A percentile compares a stretch with the other conserved stretches of the same genome.
These are phyloP conservation scores for Hemicordylus capensis DNA, from an alignment of 2,113 vertebrate species.

Conservation along the genomic window DNA sequence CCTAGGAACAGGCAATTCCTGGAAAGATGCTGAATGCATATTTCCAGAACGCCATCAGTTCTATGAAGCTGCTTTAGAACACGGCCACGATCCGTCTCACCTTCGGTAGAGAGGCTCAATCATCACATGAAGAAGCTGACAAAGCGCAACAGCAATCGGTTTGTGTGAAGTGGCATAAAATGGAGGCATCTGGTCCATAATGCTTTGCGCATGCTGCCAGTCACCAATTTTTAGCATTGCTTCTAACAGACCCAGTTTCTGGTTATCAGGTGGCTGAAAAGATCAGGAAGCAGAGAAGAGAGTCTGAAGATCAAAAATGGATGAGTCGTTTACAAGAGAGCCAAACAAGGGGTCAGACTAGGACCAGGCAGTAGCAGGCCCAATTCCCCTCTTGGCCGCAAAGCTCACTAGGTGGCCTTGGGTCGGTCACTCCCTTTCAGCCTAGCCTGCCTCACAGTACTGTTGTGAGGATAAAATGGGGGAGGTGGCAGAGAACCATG, in stretches of 20 bases:
- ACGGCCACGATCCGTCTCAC: slow-evolving; percentile 62
- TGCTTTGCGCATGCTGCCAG: slow-evolving; percentile 95
- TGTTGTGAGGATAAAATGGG: too few species aligned
- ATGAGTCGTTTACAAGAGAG: too few species aligned
- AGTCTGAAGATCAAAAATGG: too few species aligned
- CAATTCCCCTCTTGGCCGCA: too few species aligned
- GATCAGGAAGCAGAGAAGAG: slow-evolving; percentile 7
- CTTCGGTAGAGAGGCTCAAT: slow-evolving; percentile 95
- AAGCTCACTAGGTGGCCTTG: too few species aligned
- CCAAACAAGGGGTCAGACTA: too few species aligned
- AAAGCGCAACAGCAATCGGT: slow-evolving; percentile 92
- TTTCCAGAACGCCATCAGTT: background rate
- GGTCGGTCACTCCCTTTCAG: too few species aligned
- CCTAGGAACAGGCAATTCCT: background rate
- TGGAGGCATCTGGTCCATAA: slow-evolving; percentile 98
- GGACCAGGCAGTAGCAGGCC: too few species aligned
- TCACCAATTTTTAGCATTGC: slow-evolving; percentile 94
- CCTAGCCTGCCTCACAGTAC: too few species aligned
- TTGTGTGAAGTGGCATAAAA: slow-evolving; percentile 96
- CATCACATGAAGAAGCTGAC: slow-evolving; percentile 93
- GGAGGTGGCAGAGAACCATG: too few species aligned
- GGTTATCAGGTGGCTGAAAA: slow-evolving; percentile 93
- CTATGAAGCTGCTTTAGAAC: background rate
- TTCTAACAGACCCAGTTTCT: slow-evolving; percentile 96
- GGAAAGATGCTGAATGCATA: background rate